Percentiles rank a stretch among this genome's conserved stretches.
Evolutionary conservation across 2,888 invertebrate species (phyloP).

Genomic region (Synanthedon tipuliformis): DNA sequence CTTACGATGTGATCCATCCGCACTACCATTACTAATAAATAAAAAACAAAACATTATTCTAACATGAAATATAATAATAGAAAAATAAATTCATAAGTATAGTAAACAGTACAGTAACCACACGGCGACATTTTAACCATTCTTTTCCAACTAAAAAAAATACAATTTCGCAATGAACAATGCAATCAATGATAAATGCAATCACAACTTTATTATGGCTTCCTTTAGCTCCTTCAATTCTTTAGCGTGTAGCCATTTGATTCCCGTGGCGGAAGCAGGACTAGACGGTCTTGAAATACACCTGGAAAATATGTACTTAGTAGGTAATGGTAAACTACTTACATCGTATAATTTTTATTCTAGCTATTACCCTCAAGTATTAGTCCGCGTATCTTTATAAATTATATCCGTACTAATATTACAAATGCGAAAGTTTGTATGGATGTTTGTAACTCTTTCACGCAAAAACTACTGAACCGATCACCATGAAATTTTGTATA

Average conservation of each 20-base stretch:
- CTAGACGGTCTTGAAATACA: constrained; percentile 44
- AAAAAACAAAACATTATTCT: too few relatives aligned
- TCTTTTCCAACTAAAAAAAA: constrained; percentile 13
- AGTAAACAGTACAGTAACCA: background rate
- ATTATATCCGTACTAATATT: too few relatives aligned
- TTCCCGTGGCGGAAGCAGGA: constrained; percentile 55
- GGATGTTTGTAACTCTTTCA: too few relatives aligned
- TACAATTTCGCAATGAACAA: background rate
- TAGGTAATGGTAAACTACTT: too few relatives aligned
- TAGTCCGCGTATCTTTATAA: too few relatives aligned
- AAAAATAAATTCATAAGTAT: background rate
- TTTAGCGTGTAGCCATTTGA: constrained; percentile 52
- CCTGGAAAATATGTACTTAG: constrained; percentile 18
- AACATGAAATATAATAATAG: background rate
- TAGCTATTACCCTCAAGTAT: too few relatives aligned
- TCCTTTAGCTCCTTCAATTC: constrained; percentile 44
- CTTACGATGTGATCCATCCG: too few relatives aligned
- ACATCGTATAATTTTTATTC: too few relatives aligned
- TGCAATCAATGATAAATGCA: background rate
- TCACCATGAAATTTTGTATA: too few relatives aligned
- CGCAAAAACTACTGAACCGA: too few relatives aligned
- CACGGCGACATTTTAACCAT: constrained; percentile 3
- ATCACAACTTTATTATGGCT: constrained; percentile 4
- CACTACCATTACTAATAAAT: too few relatives aligned
- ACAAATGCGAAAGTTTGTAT: too few relatives aligned